phyloP scores from a whole-genome alignment of 2,797 vertebrate species.

The Sebastes variabilis region DNA sequence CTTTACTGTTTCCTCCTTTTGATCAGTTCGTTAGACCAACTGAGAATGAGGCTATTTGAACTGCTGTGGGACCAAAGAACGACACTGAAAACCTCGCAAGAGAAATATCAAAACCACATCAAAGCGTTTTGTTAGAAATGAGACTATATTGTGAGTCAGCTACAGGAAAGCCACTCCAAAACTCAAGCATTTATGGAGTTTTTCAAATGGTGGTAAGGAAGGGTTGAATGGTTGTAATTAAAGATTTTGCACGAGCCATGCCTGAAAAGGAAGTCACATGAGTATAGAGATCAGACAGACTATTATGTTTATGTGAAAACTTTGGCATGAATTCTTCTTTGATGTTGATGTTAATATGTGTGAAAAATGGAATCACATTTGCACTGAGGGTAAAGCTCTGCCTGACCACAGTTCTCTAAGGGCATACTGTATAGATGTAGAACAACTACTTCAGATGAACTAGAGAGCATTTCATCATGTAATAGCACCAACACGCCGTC shows the following conservation, averaged over 20 bases:
- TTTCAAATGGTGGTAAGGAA: neutral
- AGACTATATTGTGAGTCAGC: constrained; percentile 5
- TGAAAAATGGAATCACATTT: neutral
- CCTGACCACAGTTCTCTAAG: neutral
- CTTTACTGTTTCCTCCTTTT: constrained; percentile 16
- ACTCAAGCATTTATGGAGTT: neutral
- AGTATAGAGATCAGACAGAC: neutral
- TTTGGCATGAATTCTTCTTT: neutral
- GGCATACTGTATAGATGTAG: neutral
- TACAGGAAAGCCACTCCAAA: neutral
- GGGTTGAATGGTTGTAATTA: neutral
- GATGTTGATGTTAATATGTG: neutral
- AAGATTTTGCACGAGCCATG: neutral
- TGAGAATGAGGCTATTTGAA: constrained; percentile 29
- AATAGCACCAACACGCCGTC: neutral
- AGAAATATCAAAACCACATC: constrained; percentile 10
- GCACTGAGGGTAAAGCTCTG: neutral
- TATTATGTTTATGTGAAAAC: neutral
- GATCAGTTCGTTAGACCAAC: constrained; percentile 26
- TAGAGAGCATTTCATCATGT: neutral
- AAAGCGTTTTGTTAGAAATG: constrained; percentile 15
- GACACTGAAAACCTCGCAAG: neutral
- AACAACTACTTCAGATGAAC: neutral
- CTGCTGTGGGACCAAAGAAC: neutral
- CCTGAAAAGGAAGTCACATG: neutral